Evolutionary conservation across 2,113 vertebrate genomes (phyloP).

Genomic region (Mesoclemmys tuberculata): DNA sequence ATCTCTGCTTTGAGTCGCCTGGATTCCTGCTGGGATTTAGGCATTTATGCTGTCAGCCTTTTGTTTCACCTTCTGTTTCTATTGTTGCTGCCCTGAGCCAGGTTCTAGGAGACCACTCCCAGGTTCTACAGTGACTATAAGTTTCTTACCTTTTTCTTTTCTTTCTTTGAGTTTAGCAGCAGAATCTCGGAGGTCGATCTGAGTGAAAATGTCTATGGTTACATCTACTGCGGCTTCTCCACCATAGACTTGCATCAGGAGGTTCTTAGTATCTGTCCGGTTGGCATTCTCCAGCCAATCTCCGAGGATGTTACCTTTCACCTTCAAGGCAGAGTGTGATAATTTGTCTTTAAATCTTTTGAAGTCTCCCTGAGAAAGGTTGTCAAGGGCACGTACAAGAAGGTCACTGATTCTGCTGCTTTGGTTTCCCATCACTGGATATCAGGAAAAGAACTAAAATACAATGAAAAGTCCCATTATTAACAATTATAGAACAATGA

Average conservation of each 20-base stretch:
- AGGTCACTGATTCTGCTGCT: not conserved
- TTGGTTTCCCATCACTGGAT: not conserved
- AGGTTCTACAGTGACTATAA: not conserved
- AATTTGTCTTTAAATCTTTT: not conserved
- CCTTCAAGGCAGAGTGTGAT: not conserved
- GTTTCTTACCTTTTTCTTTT: not conserved
- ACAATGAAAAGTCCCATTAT: not conserved
- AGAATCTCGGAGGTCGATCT: not conserved
- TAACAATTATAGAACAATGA: not conserved
- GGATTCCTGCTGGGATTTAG: no score
- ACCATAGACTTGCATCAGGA: not conserved
- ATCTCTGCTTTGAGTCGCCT: not conserved
- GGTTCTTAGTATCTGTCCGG: not conserved
- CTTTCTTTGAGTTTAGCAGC: not conserved
- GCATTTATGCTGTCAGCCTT: no score
- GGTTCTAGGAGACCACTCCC: not conserved
- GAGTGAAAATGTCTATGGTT: not conserved
- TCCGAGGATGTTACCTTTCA: not conserved
- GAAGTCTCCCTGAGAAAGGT: not conserved
- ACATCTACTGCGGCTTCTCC: not conserved
- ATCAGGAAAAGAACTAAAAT: not conserved
- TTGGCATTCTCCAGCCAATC: not conserved
- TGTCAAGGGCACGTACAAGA: not conserved
- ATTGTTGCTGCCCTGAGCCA: not conserved
- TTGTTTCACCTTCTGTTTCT: no score